These are phyloP conservation scores for Bambusicola thoracicus DNA, from an alignment of 2,113 vertebrate genomes.

Conservation along the genomic window DNA sequence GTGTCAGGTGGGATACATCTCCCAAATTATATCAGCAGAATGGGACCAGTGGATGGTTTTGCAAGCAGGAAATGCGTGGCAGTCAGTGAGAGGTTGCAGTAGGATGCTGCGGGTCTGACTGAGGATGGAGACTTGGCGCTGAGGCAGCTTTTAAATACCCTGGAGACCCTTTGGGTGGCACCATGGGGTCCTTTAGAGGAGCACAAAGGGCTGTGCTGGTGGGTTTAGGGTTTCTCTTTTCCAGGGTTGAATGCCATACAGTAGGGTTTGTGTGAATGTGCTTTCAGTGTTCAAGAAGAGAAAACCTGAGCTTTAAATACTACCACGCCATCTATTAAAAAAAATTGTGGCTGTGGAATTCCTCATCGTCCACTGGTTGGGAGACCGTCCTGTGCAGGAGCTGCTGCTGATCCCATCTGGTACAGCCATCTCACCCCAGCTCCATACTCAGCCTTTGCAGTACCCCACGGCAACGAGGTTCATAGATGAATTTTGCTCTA, in stretches of 20 bases:
- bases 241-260: rapidly evolving
- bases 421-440: background rate
- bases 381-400: background rate
- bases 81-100: background rate
- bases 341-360: background rate
- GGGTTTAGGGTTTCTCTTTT: background rate
- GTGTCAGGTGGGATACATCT: background rate
- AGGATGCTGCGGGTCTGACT: background rate
- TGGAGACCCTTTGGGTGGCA: background rate
- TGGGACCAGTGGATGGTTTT: background rate
- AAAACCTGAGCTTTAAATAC: background rate
- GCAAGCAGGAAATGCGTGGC: background rate
- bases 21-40: background rate
- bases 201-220: rapidly evolving
- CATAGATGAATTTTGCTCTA: background rate
- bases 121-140: background rate
- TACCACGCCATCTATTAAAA: background rate
- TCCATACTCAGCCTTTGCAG: background rate
- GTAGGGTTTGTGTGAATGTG: background rate
- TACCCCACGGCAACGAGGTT: background rate
- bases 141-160: background rate
- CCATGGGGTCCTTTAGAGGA: background rate
- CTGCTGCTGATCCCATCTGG: background rate
- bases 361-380: background rate
- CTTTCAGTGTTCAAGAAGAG: background rate